Evolutionary conservation across 2,888 invertebrate species (phyloP), one percentile per base, ranked within the genome.

Genomic region (Blera fallax): DNA sequence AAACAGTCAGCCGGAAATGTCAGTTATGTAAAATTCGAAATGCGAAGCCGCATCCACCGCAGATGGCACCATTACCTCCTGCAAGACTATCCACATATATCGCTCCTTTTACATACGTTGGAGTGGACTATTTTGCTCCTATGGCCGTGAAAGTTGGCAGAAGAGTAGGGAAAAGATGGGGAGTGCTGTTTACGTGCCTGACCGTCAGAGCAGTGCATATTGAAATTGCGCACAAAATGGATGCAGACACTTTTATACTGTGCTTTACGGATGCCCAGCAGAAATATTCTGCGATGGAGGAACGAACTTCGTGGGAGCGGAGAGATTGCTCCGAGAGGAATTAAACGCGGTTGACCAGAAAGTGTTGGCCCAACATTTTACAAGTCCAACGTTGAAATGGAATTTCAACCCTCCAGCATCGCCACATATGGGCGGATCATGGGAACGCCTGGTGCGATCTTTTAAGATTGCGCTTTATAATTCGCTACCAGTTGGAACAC

Each of bases 391-490:
- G 14, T 56, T 87, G 1, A 67, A 81, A 18, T 88, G 87, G 87
- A 64, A 72, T 5, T 88, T 88, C 27, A 89, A 87, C 32, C 87
- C 88, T 0, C 89, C 88, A 7, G 76, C 79, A 0, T 50, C 88
- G 7, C 88, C 89, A 6, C 88, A 88, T 21, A 88, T 69, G 69
- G 74, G 74, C 1, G 69, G 76, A 83, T 81, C 88, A 56, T 18
- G 88, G 88, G 27, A 65, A 69, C 16, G 56, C 0, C 24, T 65
- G 2, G 56, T n/a, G n/a, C n/a, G n/a, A n/a, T n/a, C n/a, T n/a
- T n/a, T n/a, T n/a, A n/a, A n/a, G n/a, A n/a, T n/a, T 65, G 73
- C 34, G 2, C 40, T 74, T 8, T 45, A 74, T n/a, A 3, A 11
- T 4, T 34, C 24, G 0, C 16, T 65, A 37, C 65, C 65, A 0